These are phyloP conservation scores for Rhopalosiphum maidis DNA, from an alignment of 1,140 invertebrate genomes.

Conservation along the genomic window DNA sequence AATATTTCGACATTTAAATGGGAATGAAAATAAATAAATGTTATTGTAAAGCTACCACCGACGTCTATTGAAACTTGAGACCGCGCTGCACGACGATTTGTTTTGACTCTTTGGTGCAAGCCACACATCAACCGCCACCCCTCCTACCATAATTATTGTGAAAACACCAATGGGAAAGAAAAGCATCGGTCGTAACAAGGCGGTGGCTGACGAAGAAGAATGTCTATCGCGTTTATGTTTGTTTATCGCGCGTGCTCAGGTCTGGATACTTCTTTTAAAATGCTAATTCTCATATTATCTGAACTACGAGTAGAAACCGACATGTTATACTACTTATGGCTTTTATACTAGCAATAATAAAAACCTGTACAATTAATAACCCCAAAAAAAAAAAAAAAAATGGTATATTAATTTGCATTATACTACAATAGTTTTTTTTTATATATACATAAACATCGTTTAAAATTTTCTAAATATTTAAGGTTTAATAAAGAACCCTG, in stretches of 20 bases:
- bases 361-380: neutral
- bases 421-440: neutral
- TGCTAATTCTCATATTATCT: slow-evolving; percentile 27
- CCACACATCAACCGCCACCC: too few species aligned
- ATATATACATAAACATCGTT: neutral
- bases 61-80: slow-evolving; percentile 11
- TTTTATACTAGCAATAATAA: neutral
- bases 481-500: neutral
- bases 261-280: neutral
- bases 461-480: neutral
- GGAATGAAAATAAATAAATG: slow-evolving; percentile 47
- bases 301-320: neutral
- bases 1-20: slow-evolving; percentile 49
- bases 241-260: neutral
- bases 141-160: neutral
- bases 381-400: neutral
- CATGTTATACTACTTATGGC: neutral
- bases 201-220: neutral
- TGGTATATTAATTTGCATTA: neutral
- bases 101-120: slow-evolving; percentile 34
- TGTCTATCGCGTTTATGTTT: slow-evolving; percentile 1
- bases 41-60: slow-evolving; percentile 29
- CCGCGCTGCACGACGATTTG: neutral
- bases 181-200: neutral
- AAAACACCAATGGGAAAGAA: slow-evolving; percentile 4